Percentiles rank a stretch among this genome's conserved stretches.
Evolutionary conservation across 2,113 vertebrate species (phyloP).

Genomic region (Falco punctatus): DNA sequence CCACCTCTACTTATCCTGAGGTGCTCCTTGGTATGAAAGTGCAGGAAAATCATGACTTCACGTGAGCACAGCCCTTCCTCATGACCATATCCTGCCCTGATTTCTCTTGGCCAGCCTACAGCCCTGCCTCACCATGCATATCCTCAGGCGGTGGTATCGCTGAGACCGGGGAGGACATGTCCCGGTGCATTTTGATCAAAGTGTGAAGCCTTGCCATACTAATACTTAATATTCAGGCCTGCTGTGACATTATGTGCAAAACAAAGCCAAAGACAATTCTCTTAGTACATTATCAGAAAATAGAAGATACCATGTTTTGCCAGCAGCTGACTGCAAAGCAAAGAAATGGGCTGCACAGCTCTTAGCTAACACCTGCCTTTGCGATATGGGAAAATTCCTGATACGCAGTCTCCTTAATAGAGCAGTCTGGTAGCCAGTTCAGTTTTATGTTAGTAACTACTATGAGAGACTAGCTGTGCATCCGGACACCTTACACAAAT

Average conservation of each 20-base stretch:
- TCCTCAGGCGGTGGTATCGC: rapidly evolving
- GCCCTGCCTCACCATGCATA: background rate
- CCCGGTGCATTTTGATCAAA: background rate
- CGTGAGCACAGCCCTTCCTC: background rate
- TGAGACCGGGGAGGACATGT: background rate
- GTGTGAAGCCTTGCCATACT: background rate
- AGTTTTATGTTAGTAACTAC: background rate
- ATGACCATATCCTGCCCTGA: background rate
- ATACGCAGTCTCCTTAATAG: background rate
- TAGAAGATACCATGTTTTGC: background rate
- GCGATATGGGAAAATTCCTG: background rate
- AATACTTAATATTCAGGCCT: background rate
- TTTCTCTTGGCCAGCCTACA: background rate
- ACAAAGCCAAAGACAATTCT: background rate
- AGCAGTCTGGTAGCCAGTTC: background rate
- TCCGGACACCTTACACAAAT: background rate
- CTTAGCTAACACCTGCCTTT: background rate
- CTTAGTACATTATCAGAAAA: background rate
- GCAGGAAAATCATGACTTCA: background rate
- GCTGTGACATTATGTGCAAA: background rate
- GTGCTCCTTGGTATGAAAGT: background rate
- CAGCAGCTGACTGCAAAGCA: background rate
- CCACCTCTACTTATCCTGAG: background rate
- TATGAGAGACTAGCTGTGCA: background rate
- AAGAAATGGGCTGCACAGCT: background rate